Base-by-base conservation (phyloP, 2,888 invertebrate genomes). In the Campaea margaritaria region DNA sequence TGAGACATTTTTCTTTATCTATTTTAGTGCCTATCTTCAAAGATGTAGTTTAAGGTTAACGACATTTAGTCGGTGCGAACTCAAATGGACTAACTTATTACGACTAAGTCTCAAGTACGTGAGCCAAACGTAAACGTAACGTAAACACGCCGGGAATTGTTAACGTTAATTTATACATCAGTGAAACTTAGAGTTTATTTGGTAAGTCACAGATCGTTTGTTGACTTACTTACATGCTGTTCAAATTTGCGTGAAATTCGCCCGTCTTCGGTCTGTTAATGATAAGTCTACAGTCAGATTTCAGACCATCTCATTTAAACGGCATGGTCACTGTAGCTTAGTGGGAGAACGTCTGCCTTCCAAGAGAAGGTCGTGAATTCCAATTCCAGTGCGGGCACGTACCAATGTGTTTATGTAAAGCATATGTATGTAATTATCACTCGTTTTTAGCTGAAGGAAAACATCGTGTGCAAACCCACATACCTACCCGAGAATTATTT, bases 131-230 rank as follows among this genome's bases (percentile, higher is more conserved):
- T 52, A 59, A 58, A 58, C 58, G 53, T 52, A 53, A 49, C 36
- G 39, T 48, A 59, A 58, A 58, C 58, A 58, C 52, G 36, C 31
- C 43, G 16, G 12, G 8, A 38, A 38, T 28, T 13, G 49, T 48
- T 53, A 41, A 48, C 44, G 39, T 51, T 61, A 58, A 58, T 58
- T 50, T 58, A 62, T 62, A 57, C 62, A 49, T 46, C 44, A 62
- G 38, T 50, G 50, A 50, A 57, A 62, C 61, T 62, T 49, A 56
- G 39, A 62, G 49, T 62, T 62, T 53, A 52, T 53, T 57, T 53
- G 55, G 47, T 55, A 43, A 61, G 52, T 44, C 48, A 52, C 43
- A 49, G 47, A 55, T 51, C 55, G 51, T 56, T 51, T 55, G 54
- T 54, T 47, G 43, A 38, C 43, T 42, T 36, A 47, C 53, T 48